phyloP scores from a whole-genome alignment of 2,113 vertebrate genomes.

The Ivindomyrus marchei region DNA sequence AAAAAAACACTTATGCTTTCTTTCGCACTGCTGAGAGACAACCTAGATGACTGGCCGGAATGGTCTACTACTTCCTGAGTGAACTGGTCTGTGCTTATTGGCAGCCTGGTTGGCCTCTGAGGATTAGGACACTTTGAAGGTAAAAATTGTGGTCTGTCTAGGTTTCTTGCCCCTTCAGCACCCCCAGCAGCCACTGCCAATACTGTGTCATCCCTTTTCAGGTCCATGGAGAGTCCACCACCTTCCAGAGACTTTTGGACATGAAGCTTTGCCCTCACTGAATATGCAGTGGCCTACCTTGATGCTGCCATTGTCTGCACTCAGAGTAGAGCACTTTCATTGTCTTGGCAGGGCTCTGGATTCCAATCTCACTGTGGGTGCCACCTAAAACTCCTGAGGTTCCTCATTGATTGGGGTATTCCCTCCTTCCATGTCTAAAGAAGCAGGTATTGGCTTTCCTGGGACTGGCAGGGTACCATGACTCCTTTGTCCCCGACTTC shows the following conservation, averaged over 20 bases:
- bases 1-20: neutral
- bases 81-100: neutral
- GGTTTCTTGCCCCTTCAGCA: neutral
- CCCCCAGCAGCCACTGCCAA: neutral
- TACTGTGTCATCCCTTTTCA: neutral
- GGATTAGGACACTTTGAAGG: neutral
- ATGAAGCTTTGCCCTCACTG: neutral
- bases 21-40: neutral
- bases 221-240: neutral
- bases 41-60: neutral
- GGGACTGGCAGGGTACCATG: neutral
- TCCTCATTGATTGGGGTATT: neutral
- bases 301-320: neutral
- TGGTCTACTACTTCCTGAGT: neutral
- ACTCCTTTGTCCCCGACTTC: neutral
- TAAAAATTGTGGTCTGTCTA: neutral
- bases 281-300: neutral
- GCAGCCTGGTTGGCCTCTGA: neutral
- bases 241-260: neutral
- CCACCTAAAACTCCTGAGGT: neutral
- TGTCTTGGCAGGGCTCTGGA: neutral
- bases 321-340: neutral
- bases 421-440: neutral
- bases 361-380: neutral
- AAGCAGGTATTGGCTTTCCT: neutral